These are phyloP conservation scores for Struthidea cinerea DNA, from an alignment of 2,113 vertebrate genomes.

Conservation along the genomic window DNA sequence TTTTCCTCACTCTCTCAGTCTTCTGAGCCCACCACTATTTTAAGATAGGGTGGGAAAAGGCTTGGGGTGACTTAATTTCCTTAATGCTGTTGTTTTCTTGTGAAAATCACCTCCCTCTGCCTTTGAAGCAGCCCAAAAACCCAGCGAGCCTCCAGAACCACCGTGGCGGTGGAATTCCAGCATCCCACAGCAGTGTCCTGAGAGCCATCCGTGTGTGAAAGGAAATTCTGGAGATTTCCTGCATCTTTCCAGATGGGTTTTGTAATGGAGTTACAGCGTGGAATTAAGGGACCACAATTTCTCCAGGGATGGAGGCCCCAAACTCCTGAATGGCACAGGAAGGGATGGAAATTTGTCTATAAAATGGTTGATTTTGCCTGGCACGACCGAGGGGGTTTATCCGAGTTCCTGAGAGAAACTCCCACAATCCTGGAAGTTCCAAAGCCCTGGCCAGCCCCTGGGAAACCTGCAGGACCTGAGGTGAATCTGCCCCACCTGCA, in stretches of 20 bases:
- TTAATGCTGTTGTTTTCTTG: not conserved
- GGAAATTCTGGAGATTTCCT: not conserved
- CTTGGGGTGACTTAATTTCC: not conserved
- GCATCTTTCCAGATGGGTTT: not conserved
- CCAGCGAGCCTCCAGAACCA: fast-evolving
- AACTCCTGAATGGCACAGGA: not conserved
- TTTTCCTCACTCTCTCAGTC: not conserved
- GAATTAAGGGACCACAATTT: not conserved
- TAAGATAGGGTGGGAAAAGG: not conserved
- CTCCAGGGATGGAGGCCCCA: not conserved
- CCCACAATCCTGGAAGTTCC: not conserved
- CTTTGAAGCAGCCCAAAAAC: not conserved
- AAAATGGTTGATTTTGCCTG: not conserved
- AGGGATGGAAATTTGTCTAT: not conserved
- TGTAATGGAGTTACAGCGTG: not conserved
- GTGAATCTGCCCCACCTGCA: not conserved
- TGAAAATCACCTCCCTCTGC: not conserved
- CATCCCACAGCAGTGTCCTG: fast-evolving
- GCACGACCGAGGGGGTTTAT: not conserved
- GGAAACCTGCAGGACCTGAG: not conserved
- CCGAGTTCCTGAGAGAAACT: not conserved
- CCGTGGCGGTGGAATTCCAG: fast-evolving
- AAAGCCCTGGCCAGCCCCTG: not conserved
- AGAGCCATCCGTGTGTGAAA: not conserved
- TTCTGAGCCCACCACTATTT: fast-evolving